Percentiles rank a stretch among this genome's conserved stretches.
Evolutionary conservation across 2,888 invertebrate genomes (phyloP).

Genomic region (Sturmia bella): DNA sequence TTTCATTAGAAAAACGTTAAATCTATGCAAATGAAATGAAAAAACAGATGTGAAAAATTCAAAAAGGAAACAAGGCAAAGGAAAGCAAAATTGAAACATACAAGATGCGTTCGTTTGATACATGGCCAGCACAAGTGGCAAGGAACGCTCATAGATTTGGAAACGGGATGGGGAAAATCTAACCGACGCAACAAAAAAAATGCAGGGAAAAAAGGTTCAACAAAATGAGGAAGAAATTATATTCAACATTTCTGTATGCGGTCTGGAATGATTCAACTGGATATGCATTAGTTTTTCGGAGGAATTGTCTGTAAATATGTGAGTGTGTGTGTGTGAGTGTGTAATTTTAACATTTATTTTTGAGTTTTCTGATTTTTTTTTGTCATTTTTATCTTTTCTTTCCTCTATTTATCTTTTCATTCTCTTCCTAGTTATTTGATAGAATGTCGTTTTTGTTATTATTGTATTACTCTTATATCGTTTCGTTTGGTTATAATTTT

Average conservation of each 20-base stretch:
- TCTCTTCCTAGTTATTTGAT: constrained; percentile 51
- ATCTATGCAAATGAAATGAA: constrained; percentile 1
- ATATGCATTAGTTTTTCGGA: too few relatives aligned
- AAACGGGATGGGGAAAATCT: neutral
- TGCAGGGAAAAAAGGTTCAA: constrained; percentile 23
- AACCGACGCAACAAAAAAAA: constrained; percentile 31
- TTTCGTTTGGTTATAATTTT: constrained; percentile 39
- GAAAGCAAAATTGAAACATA: constrained; percentile 24
- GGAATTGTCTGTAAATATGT: neutral
- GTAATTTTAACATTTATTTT: constrained; percentile 57
- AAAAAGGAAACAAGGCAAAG: neutral
- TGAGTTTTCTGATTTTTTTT: constrained; percentile 25
- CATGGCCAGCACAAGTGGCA: neutral
- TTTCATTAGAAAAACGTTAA: neutral
- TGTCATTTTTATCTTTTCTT: constrained; percentile 38
- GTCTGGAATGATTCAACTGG: constrained; percentile 1
- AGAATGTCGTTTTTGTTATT: constrained; percentile 55
- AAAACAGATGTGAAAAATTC: constrained; percentile 23
- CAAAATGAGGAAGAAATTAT: neutral
- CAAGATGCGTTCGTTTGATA: constrained; percentile 56
- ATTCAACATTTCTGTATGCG: constrained; percentile 18
- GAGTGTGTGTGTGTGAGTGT: constrained; percentile 26
- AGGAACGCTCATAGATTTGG: neutral
- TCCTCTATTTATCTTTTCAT: constrained; percentile 18
- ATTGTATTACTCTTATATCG: constrained; percentile 54